phyloP scores from a whole-genome alignment of 2,888 invertebrate species.

The Cistogaster globosa region DNA sequence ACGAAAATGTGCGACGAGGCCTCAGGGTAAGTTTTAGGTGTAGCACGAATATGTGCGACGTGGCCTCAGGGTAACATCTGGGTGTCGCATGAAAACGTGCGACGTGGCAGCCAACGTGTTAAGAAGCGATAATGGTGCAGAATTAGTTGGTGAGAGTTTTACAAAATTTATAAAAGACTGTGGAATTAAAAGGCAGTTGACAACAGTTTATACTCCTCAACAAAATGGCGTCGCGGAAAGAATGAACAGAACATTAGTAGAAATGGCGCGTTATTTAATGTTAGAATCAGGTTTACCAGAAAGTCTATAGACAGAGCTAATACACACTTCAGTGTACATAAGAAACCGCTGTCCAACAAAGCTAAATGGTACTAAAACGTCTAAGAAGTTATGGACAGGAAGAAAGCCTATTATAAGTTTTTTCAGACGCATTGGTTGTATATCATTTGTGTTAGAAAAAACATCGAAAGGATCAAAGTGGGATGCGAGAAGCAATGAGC shows the following conservation, averaged over 20 bases:
- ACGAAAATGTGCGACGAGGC: too few species aligned
- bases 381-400: conserved; percentile 12
- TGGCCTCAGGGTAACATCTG: too few species aligned
- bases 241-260: conserved; percentile 12
- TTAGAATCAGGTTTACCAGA: conserved; percentile 1
- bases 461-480: neutral
- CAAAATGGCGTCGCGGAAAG: conserved; percentile 8
- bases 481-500: conserved; percentile 12
- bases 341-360: conserved; percentile 18
- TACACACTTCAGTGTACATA: neutral
- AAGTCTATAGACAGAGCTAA: conserved; percentile 1
- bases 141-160: conserved; percentile 34
- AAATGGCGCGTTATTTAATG: conserved; percentile 10
- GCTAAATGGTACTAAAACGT: too few species aligned
- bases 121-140: conserved; percentile 54
- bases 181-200: conserved; percentile 9
- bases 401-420: neutral
- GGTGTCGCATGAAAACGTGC: conserved; percentile 6
- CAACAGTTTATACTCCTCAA: conserved; percentile 14
- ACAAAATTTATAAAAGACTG: neutral
- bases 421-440: neutral
- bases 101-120: conserved; percentile 2
- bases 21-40: too few species aligned
- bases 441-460: conserved; percentile 20
- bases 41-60: neutral